phyloP scores from a whole-genome alignment of 2,888 invertebrate genomes.

The Epinotia ramella region DNA sequence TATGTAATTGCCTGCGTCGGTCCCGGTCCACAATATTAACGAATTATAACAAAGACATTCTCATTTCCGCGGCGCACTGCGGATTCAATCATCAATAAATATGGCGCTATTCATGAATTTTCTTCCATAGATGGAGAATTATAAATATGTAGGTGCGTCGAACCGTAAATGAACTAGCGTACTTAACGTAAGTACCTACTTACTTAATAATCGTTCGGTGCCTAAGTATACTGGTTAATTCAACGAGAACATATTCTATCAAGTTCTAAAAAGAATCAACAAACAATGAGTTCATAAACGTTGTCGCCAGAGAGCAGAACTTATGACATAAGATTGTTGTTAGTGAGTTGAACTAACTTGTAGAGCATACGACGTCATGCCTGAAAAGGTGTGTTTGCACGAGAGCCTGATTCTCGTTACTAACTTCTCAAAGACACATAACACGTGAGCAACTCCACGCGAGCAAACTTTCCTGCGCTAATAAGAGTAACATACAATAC shows the following conservation, averaged over 20 bases:
- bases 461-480: slow-evolving; percentile 15
- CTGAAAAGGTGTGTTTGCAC: slow-evolving; percentile 38
- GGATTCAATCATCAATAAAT: slow-evolving; percentile 59
- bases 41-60: slow-evolving; percentile 53
- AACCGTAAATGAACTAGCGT: too few relatives aligned
- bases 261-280: too few relatives aligned
- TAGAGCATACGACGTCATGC: slow-evolving; percentile 23
- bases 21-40: slow-evolving; percentile 35
- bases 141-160: too few relatives aligned
- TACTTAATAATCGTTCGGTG: too few relatives aligned
- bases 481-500: neutral
- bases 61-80: slow-evolving; percentile 55
- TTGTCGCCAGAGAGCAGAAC: slow-evolving; percentile 11
- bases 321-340: slow-evolving; percentile 29
- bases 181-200: too few relatives aligned
- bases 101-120: slow-evolving; percentile 54
- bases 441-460: slow-evolving; percentile 7
- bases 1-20: slow-evolving; percentile 34
- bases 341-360: slow-evolving; percentile 35
- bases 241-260: too few relatives aligned
- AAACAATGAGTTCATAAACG: neutral
- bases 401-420: slow-evolving; percentile 12
- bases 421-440: slow-evolving; percentile 41
- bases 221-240: too few relatives aligned
- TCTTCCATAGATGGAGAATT: slow-evolving; percentile 50